phyloP scores from a whole-genome alignment of 2,888 invertebrate species.

The Cerastis leucographa region DNA sequence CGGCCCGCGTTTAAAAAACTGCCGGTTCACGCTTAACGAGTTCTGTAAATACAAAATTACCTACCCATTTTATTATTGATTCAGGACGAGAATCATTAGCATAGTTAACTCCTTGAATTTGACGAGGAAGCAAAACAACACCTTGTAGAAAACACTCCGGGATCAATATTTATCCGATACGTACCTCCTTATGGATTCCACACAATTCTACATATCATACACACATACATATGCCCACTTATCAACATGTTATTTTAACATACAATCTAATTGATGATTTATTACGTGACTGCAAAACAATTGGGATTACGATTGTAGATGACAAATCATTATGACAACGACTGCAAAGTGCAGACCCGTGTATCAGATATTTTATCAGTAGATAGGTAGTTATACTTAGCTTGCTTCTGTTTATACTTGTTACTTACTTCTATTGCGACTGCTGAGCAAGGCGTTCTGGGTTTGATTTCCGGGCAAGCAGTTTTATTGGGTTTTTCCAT shows the following conservation, averaged over 20 bases:
- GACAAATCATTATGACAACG: neutral
- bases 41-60: too few relatives aligned
- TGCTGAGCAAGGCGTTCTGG: neutral
- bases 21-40: too few relatives aligned
- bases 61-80: too few relatives aligned
- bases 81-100: too few relatives aligned
- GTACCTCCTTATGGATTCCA: neutral
- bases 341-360: neutral
- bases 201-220: neutral
- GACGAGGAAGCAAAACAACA: too few relatives aligned
- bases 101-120: too few relatives aligned
- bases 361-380: neutral
- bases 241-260: neutral
- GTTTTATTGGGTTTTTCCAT: neutral
- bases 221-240: neutral
- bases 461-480: neutral
- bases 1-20: too few relatives aligned
- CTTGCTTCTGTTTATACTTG: neutral
- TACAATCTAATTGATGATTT: neutral
- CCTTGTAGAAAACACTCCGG: neutral
- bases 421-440: neutral
- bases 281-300: neutral
- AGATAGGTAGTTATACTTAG: neutral
- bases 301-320: neutral
- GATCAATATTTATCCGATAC: neutral